These are phyloP conservation scores for Apus apus DNA, from an alignment of 2,113 vertebrate species.

Conservation along the genomic window DNA sequence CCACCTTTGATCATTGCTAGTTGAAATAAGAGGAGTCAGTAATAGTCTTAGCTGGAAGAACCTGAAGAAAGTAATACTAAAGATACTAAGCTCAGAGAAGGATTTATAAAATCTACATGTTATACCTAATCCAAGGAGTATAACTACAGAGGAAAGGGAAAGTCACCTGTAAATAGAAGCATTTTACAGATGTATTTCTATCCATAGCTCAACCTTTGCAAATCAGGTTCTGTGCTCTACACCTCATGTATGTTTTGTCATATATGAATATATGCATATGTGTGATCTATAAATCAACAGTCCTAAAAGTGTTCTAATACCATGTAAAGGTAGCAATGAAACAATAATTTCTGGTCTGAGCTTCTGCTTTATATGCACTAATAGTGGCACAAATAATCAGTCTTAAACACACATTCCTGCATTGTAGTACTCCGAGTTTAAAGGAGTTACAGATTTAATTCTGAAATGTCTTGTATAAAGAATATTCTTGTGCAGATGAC, in stretches of 20 bases:
- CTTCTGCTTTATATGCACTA: not conserved
- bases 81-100: not conserved
- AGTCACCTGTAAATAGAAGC: not conserved
- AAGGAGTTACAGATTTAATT: not conserved
- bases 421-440: not conserved
- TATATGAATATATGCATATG: not conserved
- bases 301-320: not conserved
- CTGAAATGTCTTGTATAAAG: not conserved
- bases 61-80: not conserved
- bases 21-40: not conserved
- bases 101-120: not conserved
- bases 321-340: not conserved
- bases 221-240: not conserved
- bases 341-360: not conserved
- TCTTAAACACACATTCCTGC: not conserved
- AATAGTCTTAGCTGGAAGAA: not conserved
- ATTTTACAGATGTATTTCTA: not conserved
- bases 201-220: not conserved
- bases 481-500: not conserved
- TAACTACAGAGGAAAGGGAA: not conserved
- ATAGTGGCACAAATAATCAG: not conserved
- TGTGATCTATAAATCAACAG: not conserved
- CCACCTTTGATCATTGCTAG: not conserved
- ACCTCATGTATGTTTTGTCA: not conserved
- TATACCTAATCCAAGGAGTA: not conserved